A percentile compares a stretch with the other conserved stretches of the same genome.
These are phyloP conservation scores for Erpobdella octoculata DNA, from an alignment of 2,888 invertebrate genomes.

Conservation along the genomic window DNA sequence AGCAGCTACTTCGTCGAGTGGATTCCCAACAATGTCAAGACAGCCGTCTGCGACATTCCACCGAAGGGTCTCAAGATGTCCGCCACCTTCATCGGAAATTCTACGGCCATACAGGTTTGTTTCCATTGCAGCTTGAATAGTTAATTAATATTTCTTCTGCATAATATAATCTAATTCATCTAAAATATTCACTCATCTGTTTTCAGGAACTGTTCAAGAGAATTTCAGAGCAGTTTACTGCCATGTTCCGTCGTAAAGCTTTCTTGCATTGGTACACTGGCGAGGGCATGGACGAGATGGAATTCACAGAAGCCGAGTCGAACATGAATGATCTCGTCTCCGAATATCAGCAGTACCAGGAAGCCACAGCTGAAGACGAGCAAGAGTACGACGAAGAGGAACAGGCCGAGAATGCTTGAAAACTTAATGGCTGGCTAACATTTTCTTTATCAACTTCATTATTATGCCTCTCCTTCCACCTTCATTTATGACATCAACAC, in stretches of 20 bases:
- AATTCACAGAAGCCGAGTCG: slow-evolving; percentile 89
- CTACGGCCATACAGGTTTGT: slow-evolving; percentile 46
- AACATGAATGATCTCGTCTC: slow-evolving; percentile 69
- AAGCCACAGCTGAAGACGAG: slow-evolving; percentile 53
- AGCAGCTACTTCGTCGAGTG: slow-evolving; percentile 37
- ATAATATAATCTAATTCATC: background rate
- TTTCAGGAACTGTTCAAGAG: slow-evolving; percentile 45
- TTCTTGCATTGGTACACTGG: slow-evolving; percentile 97
- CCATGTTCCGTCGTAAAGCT: slow-evolving; percentile 71
- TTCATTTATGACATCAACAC: too few species aligned
- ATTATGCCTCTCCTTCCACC: too few species aligned
- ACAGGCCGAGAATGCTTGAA: slow-evolving; percentile 22
- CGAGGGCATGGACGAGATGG: slow-evolving; percentile 95
- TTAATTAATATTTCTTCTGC: background rate
- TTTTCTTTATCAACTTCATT: too few species aligned
- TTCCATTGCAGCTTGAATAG: background rate
- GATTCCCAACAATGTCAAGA: slow-evolving; percentile 38
- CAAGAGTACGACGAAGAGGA: slow-evolving; percentile 41
- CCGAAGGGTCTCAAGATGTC: slow-evolving; percentile 79
- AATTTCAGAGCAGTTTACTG: slow-evolving; percentile 54
- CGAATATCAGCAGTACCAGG: slow-evolving; percentile 52
- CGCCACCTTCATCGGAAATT: slow-evolving; percentile 73
- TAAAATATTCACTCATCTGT: background rate
- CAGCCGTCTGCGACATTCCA: slow-evolving; percentile 55
- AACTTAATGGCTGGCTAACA: background rate